These are phyloP conservation scores for Meandrina meandrites DNA, from an alignment of 92 coral and sea anemone species.

Conservation along the genomic window DNA sequence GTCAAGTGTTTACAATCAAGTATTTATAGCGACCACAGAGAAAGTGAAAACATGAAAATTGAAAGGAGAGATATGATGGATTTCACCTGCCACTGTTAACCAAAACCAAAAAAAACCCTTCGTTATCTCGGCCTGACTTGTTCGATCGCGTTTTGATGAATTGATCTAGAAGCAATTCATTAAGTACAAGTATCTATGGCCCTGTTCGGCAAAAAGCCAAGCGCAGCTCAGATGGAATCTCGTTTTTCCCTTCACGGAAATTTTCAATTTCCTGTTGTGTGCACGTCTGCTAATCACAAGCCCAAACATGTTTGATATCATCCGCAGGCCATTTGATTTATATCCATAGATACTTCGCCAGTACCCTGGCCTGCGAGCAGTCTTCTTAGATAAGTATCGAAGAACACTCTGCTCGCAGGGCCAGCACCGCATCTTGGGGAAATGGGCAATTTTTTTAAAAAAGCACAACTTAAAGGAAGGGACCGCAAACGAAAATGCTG, in stretches of 20 bases:
- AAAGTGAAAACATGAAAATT: not conserved
- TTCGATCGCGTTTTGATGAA: not conserved
- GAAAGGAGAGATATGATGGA: too few species aligned
- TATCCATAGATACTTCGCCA: too few species aligned
- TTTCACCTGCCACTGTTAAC: too few species aligned
- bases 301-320: not conserved
- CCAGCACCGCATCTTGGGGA: too few species aligned
- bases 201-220: not conserved
- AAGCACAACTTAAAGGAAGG: too few species aligned
- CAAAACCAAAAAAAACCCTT: too few species aligned
- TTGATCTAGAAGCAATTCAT: not conserved
- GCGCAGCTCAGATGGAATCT: not conserved
- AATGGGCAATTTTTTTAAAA: too few species aligned
- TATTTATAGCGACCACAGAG: not conserved
- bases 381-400: too few species aligned
- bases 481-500: too few species aligned
- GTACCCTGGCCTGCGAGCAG: too few species aligned
- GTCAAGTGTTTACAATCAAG: not conserved
- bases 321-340: not conserved
- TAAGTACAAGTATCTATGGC: not conserved
- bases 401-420: too few species aligned
- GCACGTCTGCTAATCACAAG: not conserved
- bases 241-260: not conserved
- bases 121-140: not conserved
- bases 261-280: slow-evolving; percentile 2